Conservation (phyloP, 2,888 invertebrate genomes). For the Hemicrepidius hirtus region DNA sequence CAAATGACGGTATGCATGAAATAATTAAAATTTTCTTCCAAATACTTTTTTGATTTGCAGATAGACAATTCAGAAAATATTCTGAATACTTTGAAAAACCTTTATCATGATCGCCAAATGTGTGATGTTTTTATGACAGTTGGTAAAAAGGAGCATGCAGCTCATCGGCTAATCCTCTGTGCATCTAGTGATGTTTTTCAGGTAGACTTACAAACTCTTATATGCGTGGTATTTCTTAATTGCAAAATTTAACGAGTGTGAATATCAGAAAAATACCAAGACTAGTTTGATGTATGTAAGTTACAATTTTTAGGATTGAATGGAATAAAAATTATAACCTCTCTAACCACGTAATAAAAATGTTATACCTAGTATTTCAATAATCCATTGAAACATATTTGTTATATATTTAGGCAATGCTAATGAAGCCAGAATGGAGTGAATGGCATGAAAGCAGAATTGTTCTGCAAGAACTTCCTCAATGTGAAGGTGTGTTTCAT, state of each 20-base stretch:
- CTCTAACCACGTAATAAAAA: no score
- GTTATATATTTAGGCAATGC: constrained; percentile 86
- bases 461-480: constrained; percentile 88
- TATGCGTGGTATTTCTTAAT: no score
- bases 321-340: no score
- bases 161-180: constrained; percentile 93
- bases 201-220: constrained; percentile 74
- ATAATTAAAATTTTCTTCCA: no score
- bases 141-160: constrained; percentile 87
- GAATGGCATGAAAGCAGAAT: constrained; percentile 91
- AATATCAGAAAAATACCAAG: no score
- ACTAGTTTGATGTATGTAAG: no score
- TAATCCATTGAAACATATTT: no score
- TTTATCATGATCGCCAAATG: constrained; percentile 91
- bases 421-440: constrained; percentile 95
- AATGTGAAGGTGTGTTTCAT: constrained; percentile 89
- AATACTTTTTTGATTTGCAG: constrained; percentile 70
- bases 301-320: no score
- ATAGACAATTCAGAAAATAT: constrained; percentile 91
- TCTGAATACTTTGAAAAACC: constrained; percentile 85
- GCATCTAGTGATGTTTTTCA: constrained; percentile 97
- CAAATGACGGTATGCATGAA: constrained; percentile 53
- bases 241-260: neutral
- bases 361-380: no score
- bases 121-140: constrained; percentile 92